Base-by-base conservation (phyloP, 2,888 invertebrate genomes). In the Exephanes ischioxanthus region DNA sequence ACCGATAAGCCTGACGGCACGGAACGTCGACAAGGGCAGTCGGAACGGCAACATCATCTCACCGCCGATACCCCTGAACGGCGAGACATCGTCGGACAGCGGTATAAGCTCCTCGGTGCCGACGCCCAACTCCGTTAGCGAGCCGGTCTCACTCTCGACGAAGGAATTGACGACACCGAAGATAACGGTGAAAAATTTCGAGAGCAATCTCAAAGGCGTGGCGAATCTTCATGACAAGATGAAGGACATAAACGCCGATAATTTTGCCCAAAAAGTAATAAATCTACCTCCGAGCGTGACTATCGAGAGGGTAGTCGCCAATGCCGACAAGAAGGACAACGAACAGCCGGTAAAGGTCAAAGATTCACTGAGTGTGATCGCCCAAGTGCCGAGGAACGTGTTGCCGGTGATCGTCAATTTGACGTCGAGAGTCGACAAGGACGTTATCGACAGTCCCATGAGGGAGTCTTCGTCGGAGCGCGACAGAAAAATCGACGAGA, bases 61-160 rank as follows among this genome's bases (percentile, higher is more conserved):
- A 67, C 94, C 94, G 0, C 93, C 93, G 11, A 93, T 93, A 88
- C 93, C 93, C 0, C 80, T 94, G 3, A 94, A 94, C 76, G 94
- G 94, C 4, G 94, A 94, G 86, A 92, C 93, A 0, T 94, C 94
- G 4, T 94, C 94, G 2, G 94, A 94, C 83, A 93, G 93, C 79
- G 93, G 93, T 26, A 94, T 94, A 55, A 93, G 93, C 84, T 93
- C 93, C 2, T 92, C 93, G 0, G 92, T 92, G 37, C 92, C 93
- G 33, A 93, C 93, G 9, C 93, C 93, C 0, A 93, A 92, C 84
- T 93, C 93, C 6, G 83, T 92, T 9, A 89, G 89, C 58, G 93
- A 93, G 83, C 92, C 93, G 19, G 92, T 93, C 1, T 92, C 93
- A 1, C 87, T 93, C 3, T 93, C 93, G 9, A 93, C 92, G 2